Percentiles rank a stretch among this genome's conserved stretches.
Conservation (phyloP, 2,888 invertebrate species). For the Pyrocoelia pectoralis region DNA sequence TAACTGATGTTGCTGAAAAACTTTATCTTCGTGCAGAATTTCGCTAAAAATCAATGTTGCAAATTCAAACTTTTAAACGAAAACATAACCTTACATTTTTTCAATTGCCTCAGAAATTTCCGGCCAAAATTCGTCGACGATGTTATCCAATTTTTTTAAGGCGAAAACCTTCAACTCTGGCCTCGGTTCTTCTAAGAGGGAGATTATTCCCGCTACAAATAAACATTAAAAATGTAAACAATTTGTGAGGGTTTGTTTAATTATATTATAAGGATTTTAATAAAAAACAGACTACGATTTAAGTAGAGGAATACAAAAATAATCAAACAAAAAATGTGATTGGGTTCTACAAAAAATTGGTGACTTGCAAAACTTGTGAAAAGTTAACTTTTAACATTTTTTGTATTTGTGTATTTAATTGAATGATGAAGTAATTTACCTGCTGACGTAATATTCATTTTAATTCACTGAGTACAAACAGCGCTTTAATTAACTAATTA, state of each 20-base stretch:
- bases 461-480: background rate
- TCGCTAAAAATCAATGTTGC: conserved; percentile 66
- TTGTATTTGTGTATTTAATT: background rate
- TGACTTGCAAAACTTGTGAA: conserved; percentile 53
- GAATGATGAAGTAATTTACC: conserved; percentile 45
- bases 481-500: conserved; percentile 3
- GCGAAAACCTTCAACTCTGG: conserved; percentile 94
- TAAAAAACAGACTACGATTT: background rate
- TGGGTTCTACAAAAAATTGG: too few species aligned
- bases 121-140: conserved; percentile 98
- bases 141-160: conserved; percentile 87
- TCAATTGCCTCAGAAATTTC: conserved; percentile 98
- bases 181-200: conserved; percentile 93
- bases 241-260: background rate
- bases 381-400: conserved; percentile 36
- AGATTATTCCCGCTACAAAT: conserved; percentile 86
- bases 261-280: background rate
- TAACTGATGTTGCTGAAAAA: conserved; percentile 86
- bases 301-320: conserved; percentile 13
- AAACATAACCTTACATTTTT: conserved; percentile 75
- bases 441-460: conserved; percentile 63
- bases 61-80: conserved; percentile 9
- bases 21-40: conserved; percentile 92
- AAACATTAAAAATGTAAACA: background rate
- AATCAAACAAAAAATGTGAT: conserved; percentile 14